phyloP scores from a whole-genome alignment of 2,888 invertebrate species.

The Conus canariensis region DNA sequence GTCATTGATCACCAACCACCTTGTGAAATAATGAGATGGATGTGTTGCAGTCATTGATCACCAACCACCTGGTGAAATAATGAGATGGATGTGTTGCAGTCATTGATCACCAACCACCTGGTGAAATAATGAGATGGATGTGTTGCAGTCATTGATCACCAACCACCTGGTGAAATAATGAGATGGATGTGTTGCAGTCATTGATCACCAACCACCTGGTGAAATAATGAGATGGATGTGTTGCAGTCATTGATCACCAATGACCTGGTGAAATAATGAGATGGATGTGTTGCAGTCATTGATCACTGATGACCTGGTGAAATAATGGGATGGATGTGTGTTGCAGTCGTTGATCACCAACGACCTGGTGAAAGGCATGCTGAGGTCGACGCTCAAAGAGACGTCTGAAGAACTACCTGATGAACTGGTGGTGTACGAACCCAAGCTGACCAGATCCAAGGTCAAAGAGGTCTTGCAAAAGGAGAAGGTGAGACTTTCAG shows the following conservation, averaged over 20 bases:
- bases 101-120: slow-evolving; percentile 80
- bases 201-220: no score
- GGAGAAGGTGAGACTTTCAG: slow-evolving; percentile 64
- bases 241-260: no score
- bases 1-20: no score
- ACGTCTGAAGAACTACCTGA: slow-evolving; percentile 61
- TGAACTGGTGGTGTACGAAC: slow-evolving; percentile 80
- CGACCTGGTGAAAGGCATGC: slow-evolving; percentile 80
- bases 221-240: no score
- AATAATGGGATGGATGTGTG: neutral
- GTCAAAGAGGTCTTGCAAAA: slow-evolving; percentile 85
- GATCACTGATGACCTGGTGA: no score
- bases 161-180: no score
- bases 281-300: no score
- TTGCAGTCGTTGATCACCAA: slow-evolving; percentile 83
- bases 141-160: slow-evolving; percentile 82
- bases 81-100: no score
- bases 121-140: slow-evolving; percentile 62
- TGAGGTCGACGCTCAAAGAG: slow-evolving; percentile 51
- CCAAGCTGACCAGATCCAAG: slow-evolving; percentile 89
- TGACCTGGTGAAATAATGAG: no score
- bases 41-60: slow-evolving; percentile 19
- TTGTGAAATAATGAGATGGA: no score
- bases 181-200: no score
- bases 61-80: no score